Base-by-base conservation (phyloP, 2,888 invertebrate genomes). In the Lasius platythorax region DNA sequence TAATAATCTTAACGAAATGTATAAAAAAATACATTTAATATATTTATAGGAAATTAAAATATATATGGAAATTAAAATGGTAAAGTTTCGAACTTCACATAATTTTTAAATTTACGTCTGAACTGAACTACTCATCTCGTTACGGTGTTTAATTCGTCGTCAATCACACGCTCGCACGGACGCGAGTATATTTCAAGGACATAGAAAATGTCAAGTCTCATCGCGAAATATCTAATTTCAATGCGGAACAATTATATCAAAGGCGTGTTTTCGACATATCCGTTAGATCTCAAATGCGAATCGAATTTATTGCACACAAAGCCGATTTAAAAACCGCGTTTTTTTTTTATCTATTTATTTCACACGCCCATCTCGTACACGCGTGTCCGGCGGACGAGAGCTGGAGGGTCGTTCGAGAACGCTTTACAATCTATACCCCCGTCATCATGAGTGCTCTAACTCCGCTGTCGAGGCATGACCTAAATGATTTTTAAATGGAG, bases 401-500 rank as follows among this genome's bases (percentile, higher is more conserved):
- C 74, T 89, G 72, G 30, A 89, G 88, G 81, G 84, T 87, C 83
- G 82, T 87, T 90, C 82, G 82, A 53, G 50, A 53, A n/a, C 81
- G 85, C 89, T 73, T 61, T 73, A 74, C 74, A 79, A 72, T 85
- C 90, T 90, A 85, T 88, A 90, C 87, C 85, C 63, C 74, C 85
- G 87, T 90, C 90, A 90, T 79, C 87, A 87, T 50, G 85, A 89
- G 89, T 87, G 83, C 87, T 33, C 79, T 83, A 78, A 82, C 86
- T 43, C 72, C 72, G 61, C 86, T 84, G 83, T 89, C 89, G 84
- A 86, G 82, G 85, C 82, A 61, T 87, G 90, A 87, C 90, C 89
- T 85, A 89, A 88, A 89, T 89, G 75, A 90, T 90, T 89, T 90
- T 82, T 85, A 87, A 90, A 86, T 67, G 70, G 81, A 85, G 83